Evolutionary conservation across 2,888 invertebrate species (phyloP), one percentile per base, ranked within the genome.

Genomic region (Diarsia dahlii): DNA sequence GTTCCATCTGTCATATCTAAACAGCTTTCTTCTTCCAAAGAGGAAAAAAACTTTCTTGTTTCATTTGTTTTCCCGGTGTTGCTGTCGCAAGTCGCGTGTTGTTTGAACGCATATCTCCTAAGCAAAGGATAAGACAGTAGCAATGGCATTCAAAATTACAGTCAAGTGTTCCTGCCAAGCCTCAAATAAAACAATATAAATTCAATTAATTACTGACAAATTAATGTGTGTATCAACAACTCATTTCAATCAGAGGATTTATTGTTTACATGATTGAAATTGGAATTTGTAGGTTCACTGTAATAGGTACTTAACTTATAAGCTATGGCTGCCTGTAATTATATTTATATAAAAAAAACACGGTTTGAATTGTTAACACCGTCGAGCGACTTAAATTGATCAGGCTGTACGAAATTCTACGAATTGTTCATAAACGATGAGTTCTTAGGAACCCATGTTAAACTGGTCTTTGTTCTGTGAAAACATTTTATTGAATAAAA

Each of bases 161-260:
- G 54, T 23, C 20, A 34, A 45, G 8, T 58, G 48, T 15, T 34
- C 34, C 6, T 12, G 34, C n/a, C n/a, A 34, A 69, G 3, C 72
- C 52, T 45, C 8, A 71, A 84, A 66, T 87, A 77, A 80, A 82
- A 81, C 83, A 80, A 84, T 80, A 82, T 76, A 87, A 84, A 87
- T 87, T 85, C 75, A 87, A 88, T 89, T 82, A 85, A 88, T 88
- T 83, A 86, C 66, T 76, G 63, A 74, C 78, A 88, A 87, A 88
- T 88, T 83, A 84, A 45, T 45, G 86, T 85, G 83, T 88, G 86
- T 82, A 84, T 82, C 74, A 74, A 60, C 20, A 70, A 82, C 71
- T 86, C 78, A 81, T 87, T 90, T 81, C 73, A 81, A 74, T 86
- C 81, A 82, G 60, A 78, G 80, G 80, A 85, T 87, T 89, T 87